phyloP scores from a whole-genome alignment of 2,888 invertebrate species.

The Ephialtes manifestator region DNA sequence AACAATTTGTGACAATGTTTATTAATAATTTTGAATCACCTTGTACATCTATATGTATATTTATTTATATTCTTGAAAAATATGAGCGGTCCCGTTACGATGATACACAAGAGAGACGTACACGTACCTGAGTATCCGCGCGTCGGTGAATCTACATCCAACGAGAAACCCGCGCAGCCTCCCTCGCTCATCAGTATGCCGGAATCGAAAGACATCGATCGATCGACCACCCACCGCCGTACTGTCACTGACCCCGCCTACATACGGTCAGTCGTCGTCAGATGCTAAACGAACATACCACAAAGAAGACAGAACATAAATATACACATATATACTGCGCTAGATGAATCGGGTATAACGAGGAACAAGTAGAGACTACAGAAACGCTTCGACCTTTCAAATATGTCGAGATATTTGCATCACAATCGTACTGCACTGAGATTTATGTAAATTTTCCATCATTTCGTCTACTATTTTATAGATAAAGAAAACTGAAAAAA shows the following conservation, averaged over 20 bases:
- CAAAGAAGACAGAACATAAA: slow-evolving; percentile 48
- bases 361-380: not conserved
- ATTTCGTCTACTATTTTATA: not conserved
- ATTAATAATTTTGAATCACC: too few relatives aligned
- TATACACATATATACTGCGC: not conserved
- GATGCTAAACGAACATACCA: slow-evolving; percentile 47
- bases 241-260: slow-evolving; percentile 61
- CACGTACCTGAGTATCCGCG: slow-evolving; percentile 72
- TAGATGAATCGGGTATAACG: slow-evolving; percentile 1
- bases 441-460: not conserved
- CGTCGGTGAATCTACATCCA: slow-evolving; percentile 74
- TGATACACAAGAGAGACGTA: not conserved
- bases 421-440: not conserved
- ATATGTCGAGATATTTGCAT: not conserved
- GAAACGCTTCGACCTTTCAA: not conserved
- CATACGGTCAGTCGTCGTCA: slow-evolving; percentile 65
- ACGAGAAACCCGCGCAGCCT: slow-evolving; percentile 70
- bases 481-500: not conserved
- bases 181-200: slow-evolving; percentile 74
- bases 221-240: slow-evolving; percentile 56
- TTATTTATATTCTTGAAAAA: not conserved
- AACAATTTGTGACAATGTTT: not conserved
- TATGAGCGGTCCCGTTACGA: not conserved
- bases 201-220: slow-evolving; percentile 75
- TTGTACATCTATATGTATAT: not conserved